Evolutionary conservation across 2,888 invertebrate genomes (phyloP), one percentile per base, ranked within the genome.

Genomic region (Drosophila paranaensis): DNA sequence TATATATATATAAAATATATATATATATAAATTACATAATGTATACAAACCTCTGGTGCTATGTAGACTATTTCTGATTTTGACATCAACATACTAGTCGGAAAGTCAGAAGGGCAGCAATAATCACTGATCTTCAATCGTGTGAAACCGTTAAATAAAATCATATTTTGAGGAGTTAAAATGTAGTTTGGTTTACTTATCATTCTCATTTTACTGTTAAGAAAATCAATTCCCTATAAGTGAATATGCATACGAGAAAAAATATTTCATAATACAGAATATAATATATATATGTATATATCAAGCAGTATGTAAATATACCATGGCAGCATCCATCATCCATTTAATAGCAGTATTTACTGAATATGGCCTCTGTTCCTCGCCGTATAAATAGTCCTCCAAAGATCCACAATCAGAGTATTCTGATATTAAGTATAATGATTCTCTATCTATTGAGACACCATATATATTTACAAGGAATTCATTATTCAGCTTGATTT

Each of bases 21-120:
- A 42, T 30, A 5, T 27, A 14, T 14, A 14, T 25, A 13, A n/a
- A 5, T 30, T 45, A 25, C 10, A 30, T 30, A 45, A 25, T 13
- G 0, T 10, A 45, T 10, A 35, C 48, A 16, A 42, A 66, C 66
- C 65, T 67, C 66, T 6, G 66, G 66, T 8, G 66, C 27, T 39
- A 35, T n/a, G 20, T 67, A 67, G 4, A 30, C 50, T 16, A 1
- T 10, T 5, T 50, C 37, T 13, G 35, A 11, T n/a, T 20, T 43
- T 11, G 27, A 20, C 9, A 27, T 42, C 10, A 50, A 35, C 6
- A 39, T 25, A 16, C 20, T 20, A 20, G 14, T 20, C 27, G 2
- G 0, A 11, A 11, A 14, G 9, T 64, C 27, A 6, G 51, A 13
- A 10, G 16, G 33, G 5, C 13, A 8, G 4, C 25, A 46, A 35